Base-by-base conservation (phyloP, 1,140 invertebrate genomes). In the Neodiprion lecontei region DNA sequence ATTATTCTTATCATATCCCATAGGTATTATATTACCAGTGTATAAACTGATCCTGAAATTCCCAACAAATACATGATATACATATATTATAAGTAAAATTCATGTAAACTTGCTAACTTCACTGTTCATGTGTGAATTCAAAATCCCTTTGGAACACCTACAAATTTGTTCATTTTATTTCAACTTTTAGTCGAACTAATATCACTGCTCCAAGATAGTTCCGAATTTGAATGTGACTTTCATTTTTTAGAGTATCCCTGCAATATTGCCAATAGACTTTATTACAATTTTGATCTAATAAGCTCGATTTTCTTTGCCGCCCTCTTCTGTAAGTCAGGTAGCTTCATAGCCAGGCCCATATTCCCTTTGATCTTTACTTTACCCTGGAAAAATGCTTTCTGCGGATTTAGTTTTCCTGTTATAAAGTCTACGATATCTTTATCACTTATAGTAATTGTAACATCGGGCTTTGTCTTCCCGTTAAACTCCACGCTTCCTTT, bases 371-470 rank as follows among this genome's bases (percentile, higher is more conserved):
- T 94, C 88, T 98, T 98, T 17, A 99, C 92, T 87, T 98, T 98
- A 21, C 97, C 97, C 89, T 98, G 96, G 91, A 99, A 98, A 87
- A 99, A 99, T 9, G 98, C 98, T 89, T 98, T 97, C 84, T 98
- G 97, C 1, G 97, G 96, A 84, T 98, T 96, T 50, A 98, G 87
- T 88, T 97, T 96, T 17, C 97, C 97, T 2, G 93, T 92, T 80
- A 98, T 94, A 74, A 98, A 90, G 79, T 97, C 95, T 0, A 93
- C 88, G 0, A 98, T 91, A 85, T 98, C 96, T 7, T 92, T 91
- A 83, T 98, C 97, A 80, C 91, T 94, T 77, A 98, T 94, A 1
- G 92, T 95, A 76, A 98, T 96, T 2, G 93, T 97, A 12, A 97
- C 96, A 81, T 98, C 96, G n/a, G 96, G 94, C 88, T 97, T 98